A percentile compares a stretch with the other conserved stretches of the same genome.
These are phyloP conservation scores for Biston betularia DNA, from an alignment of 2,888 invertebrate genomes.

Conservation along the genomic window DNA sequence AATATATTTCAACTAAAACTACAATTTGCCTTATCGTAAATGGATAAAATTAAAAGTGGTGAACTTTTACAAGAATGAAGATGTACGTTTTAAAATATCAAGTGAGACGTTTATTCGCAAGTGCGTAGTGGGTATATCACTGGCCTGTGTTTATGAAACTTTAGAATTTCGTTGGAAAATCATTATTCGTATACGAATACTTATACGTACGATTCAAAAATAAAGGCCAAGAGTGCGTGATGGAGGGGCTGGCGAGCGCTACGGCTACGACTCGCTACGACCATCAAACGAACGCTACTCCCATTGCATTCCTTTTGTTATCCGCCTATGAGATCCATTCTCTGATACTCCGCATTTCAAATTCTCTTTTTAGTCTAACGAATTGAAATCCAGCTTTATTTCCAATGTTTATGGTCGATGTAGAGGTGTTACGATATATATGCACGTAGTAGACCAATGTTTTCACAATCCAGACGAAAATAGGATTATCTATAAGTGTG, in stretches of 20 bases:
- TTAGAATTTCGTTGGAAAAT: too few relatives aligned
- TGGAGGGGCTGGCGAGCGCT: conserved; percentile 47
- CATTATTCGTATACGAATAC: too few relatives aligned
- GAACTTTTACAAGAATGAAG: too few relatives aligned
- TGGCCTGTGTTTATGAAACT: too few relatives aligned
- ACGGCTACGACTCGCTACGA: conserved; percentile 52
- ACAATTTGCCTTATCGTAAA: too few relatives aligned
- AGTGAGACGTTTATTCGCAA: too few relatives aligned
- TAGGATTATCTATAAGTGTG: not conserved
- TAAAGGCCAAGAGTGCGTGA: conserved; percentile 46
- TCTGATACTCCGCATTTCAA: conserved; percentile 74
- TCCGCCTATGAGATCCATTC: conserved; percentile 77
- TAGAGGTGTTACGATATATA: conserved; percentile 46
- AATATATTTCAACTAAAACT: too few relatives aligned
- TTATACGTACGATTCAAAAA: too few relatives aligned
- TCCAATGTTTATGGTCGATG: conserved; percentile 64
- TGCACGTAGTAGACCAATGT: conserved; percentile 14
- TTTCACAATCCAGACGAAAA: conserved; percentile 2
- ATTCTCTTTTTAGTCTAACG: conserved; percentile 79
- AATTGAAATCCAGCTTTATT: conserved; percentile 78
- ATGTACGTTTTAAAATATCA: too few relatives aligned
- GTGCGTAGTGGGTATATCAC: too few relatives aligned
- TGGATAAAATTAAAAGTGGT: too few relatives aligned
- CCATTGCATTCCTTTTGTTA: conserved; percentile 78
- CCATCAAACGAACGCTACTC: conserved; percentile 75